Evolutionary conservation across 1,140 invertebrate genomes (phyloP), one percentile per base, ranked within the genome.

Genomic region (Ridgeia piscesae): DNA sequence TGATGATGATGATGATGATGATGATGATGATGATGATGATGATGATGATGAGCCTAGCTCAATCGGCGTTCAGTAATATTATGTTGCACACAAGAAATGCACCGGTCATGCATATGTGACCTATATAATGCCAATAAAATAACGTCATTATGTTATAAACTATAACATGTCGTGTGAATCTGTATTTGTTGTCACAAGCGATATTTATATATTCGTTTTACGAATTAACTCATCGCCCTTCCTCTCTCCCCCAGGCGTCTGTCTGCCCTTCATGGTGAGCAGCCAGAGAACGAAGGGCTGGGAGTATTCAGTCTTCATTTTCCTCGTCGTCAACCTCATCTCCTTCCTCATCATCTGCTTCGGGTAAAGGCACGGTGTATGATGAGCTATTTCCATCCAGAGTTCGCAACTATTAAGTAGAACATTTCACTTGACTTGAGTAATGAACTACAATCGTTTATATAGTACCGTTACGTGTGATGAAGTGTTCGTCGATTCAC

Each of bases 251-350:
- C 35, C 35, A 50, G 93, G 93, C 9, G 93, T 93, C 17, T 93
- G 93, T 89, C 91, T 93, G 42, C 50, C 93, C 35, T 91, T 93
- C 33, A 92, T 91, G 35, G 48, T 93, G 31, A 92, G 92, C 89
- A 88, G 34, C 33, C 92, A 14, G 1, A 92, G 48, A 35, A n/a
- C 27, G 6, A 89, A 92, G 33, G 93, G 93, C 31, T 93, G 93
- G 93, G 93, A 93, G 91, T 93, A 93, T 35, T 92, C 93, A 6
- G 93, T 93, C 33, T 34, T 92, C 34, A 89, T 93, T 11, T 92
- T 92, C 88, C 50, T 93, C 21, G 92, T 89, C 14, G 35, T 93
- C 88, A 93, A 93, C 88, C 88, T 92, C 6, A 35, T 91, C 14
- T 89, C 48, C 21, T 92, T 93, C 89, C 17, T 93, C 1, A 50